Base-by-base conservation (phyloP, 2,888 invertebrate species). In the Drosophila nr. perissopoda region DNA sequence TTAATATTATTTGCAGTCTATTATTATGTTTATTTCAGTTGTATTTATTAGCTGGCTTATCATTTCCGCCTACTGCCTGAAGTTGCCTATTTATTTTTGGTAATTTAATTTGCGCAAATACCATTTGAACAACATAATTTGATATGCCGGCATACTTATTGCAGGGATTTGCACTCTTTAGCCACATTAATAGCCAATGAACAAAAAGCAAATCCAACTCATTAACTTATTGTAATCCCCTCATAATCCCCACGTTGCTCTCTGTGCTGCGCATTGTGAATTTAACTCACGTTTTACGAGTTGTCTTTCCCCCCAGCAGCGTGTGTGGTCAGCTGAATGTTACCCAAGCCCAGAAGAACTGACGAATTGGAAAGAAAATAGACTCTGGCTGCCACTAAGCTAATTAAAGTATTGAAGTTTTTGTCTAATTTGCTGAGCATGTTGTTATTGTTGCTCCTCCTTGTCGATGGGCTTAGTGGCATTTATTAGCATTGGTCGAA, bases 371-470 rank as follows among this genome's bases (percentile, higher is more conserved):
- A 33, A 51, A 31, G 21, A n/a, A 53, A 36, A 51, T 45, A 29
- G 21, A 29, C 18, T 54, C 51, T 29, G 36, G 54, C 64, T 58
- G 54, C 16, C 27, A 34, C 61, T 70, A 69, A 87, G 73, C 68
- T 85, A 82, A 83, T 83, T 87, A 83, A 77, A 77, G 58, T 68
- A 85, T 77, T 82, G 74, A 73, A 85, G 70, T 66, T 74, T 73
- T 70, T 66, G 72, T 71, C 70, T 78, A 79, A 82, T 87, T 87
- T 76, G 76, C 69, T 71, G 58, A 64, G 74, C 70, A 69, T 74
- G 25, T 51, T 62, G 27, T 31, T 61, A 11, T 60, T 58, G 48
- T 57, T 59, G 7, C 16, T 52, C 21, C 29, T 54, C 33, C 45
- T 80, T 70, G 80, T 59, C 16, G 25, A 27, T 58, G 59, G 48